Percentiles rank a stretch among this genome's conserved stretches.
phyloP scores from a whole-genome alignment of 2,797 vertebrate species.

The Spinibarbus caldwelli region DNA sequence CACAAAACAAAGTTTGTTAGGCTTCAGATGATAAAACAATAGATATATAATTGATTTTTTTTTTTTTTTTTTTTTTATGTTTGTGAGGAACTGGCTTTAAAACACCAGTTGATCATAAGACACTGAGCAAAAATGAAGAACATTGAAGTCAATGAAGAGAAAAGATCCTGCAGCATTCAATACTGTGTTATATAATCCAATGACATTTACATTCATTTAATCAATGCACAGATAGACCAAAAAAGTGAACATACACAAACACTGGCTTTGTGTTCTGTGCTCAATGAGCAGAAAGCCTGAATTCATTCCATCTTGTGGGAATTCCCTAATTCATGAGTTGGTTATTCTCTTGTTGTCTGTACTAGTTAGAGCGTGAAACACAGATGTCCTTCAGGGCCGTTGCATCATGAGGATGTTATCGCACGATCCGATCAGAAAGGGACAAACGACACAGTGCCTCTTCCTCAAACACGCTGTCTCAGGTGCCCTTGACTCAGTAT shows the following conservation, averaged over 20 bases:
- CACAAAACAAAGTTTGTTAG: neutral
- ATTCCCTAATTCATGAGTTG: constrained; percentile 61
- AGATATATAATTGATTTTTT: neutral
- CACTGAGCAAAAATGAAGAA: neutral
- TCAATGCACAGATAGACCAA: constrained; percentile 1
- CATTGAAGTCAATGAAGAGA: neutral
- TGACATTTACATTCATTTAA: neutral
- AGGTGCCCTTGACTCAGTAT: constrained; percentile 71
- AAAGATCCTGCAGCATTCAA: neutral
- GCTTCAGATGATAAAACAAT: neutral
- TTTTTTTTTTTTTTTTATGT: neutral
- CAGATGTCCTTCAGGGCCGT: constrained; percentile 43
- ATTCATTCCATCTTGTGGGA: neutral
- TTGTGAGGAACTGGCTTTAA: neutral
- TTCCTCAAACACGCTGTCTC: constrained; percentile 53
- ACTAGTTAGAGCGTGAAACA: constrained; percentile 4
- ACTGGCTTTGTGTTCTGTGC: constrained; percentile 19
- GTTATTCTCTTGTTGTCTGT: constrained; percentile 27
- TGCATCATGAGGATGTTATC: constrained; percentile 50
- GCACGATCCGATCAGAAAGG: constrained; percentile 42
- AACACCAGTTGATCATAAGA: neutral
- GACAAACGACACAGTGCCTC: constrained; percentile 54
- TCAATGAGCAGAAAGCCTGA: constrained; percentile 3
- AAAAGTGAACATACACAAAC: constrained; percentile 4
- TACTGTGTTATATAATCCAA: neutral